phyloP scores from a whole-genome alignment of 1,140 invertebrate genomes.

The Trachelipus rathkii region DNA sequence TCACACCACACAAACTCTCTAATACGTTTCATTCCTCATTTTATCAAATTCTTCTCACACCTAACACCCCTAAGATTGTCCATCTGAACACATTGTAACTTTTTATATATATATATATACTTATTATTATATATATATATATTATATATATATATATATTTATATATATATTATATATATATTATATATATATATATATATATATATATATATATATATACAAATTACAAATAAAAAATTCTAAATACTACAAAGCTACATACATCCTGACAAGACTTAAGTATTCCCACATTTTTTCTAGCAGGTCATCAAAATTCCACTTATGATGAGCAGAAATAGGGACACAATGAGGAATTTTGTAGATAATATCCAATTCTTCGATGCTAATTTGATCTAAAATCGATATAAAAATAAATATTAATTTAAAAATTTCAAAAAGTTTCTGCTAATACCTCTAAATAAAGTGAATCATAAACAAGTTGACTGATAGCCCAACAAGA shows the following conservation, averaged over 20 bases:
- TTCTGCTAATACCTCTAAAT: no score
- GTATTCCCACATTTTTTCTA: conserved; percentile 99
- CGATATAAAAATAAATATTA: conserved; percentile 17
- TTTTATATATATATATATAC: conserved; percentile 20
- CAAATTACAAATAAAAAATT: no score
- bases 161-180: conserved; percentile 16
- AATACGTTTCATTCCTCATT: no score
- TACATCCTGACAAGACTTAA: conserved; percentile 91
- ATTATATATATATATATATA: no score
- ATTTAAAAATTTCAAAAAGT: no score
- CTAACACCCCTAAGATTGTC: no score
- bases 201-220: no score
- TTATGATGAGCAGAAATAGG: conserved; percentile 99
- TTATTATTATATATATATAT: conserved; percentile 19
- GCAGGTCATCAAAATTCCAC: conserved; percentile 99
- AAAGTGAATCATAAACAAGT: no score
- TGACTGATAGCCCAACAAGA: no score
- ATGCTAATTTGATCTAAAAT: conserved; percentile 82
- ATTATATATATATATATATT: conserved; percentile 7
- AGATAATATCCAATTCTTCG: conserved; percentile 96
- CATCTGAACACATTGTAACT: no score
- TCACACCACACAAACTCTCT: no score
- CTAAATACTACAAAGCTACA: conserved; percentile 48
- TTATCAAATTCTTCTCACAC: no score
- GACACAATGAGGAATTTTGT: conserved; percentile 98